Evolutionary conservation across 2,113 vertebrate genomes (phyloP), one percentile per base, ranked within the genome.

Genomic region (Melanerpes aurifrons): DNA sequence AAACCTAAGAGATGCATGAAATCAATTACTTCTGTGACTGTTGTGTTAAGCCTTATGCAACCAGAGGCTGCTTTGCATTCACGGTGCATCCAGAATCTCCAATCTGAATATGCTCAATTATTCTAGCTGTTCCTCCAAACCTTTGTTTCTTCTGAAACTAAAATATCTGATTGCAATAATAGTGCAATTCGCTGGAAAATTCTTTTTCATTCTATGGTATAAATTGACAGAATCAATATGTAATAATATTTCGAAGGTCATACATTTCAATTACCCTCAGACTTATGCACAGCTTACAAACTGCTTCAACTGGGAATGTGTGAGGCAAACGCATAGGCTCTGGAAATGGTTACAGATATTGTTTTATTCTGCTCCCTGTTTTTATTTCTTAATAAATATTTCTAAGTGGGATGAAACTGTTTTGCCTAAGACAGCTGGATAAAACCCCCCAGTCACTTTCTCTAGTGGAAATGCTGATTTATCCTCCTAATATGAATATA

Each of bases 181-280:
- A 80, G 62, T 68, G 70, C 85, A 83, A 94, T 92, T 91, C 91
- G 37, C 75, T 73, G 62, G 62, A 91, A 86, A 95, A 76, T 32
- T 77, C 43, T 86, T 93, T 78, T 78, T 82, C 53, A 81, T 82
- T 45, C 40, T 72, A 15, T 86, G 79, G 16, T 72, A 70, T 67
- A 88, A 92, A 91, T 91, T 70, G 58, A 45, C 35, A 87, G 91
- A 66, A 86, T 85, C 85, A 80, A 92, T 92, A 93, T 57, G 69
- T 77, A 91, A 80, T 76, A 94, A 73, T 87, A 82, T 85, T 92
- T 94, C 69, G 75, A 93, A 94, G 87, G 85, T 93, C 91, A 77
- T 77, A 63, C 37, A 53, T 94, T 91, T 92, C 61, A 90, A 75
- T 92, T 93, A 76, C 25, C 40, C n/a, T 70, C 57, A 58, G 37